phyloP scores from a whole-genome alignment of 2,113 vertebrate genomes.

The Syngnathus scovelli region DNA sequence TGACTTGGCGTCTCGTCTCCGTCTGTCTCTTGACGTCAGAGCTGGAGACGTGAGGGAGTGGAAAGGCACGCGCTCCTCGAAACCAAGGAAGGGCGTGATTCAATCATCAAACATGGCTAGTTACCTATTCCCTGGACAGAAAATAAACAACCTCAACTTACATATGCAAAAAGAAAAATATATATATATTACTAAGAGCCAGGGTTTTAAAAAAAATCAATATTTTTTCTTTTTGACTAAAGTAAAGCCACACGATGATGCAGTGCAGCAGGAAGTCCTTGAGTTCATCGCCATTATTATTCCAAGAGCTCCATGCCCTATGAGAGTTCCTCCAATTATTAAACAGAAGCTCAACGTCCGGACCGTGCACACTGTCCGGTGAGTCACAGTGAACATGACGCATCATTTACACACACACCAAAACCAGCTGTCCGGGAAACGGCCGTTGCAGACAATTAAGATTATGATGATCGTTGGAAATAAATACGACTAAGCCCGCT shows the following conservation, averaged over 20 bases:
- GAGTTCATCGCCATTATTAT: background rate
- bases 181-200: background rate
- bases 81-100: conserved; percentile 6
- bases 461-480: background rate
- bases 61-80: conserved; percentile 19
- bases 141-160: background rate
- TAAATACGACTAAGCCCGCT: background rate
- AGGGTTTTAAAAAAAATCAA: background rate
- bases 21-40: conserved; percentile 29
- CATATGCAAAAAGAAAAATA: background rate
- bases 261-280: background rate
- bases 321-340: background rate
- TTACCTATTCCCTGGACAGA: background rate
- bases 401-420: background rate
- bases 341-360: background rate
- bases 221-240: too few relatives aligned
- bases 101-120: background rate
- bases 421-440: background rate
- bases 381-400: conserved; percentile 6
- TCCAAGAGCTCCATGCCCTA: background rate
- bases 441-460: background rate
- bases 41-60: conserved; percentile 11
- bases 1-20: conserved; percentile 35
- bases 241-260: background rate
- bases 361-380: background rate